phyloP scores from a whole-genome alignment of 2,113 vertebrate species.

The Orcinus orca region DNA sequence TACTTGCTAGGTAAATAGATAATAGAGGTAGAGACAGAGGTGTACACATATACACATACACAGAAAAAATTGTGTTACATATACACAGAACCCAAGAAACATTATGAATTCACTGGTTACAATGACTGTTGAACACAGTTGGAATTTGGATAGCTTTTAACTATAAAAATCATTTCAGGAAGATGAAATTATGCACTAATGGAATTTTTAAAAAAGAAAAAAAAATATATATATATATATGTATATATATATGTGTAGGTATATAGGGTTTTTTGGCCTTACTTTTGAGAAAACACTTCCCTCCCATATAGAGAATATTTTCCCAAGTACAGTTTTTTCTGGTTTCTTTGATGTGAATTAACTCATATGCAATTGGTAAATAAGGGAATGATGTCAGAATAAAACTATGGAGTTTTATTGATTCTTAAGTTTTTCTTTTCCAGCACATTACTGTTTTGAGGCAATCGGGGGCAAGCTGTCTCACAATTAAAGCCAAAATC shows the following conservation, averaged over 20 bases:
- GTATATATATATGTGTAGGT: neutral
- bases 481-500: slow-evolving; percentile 21
- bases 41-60: neutral
- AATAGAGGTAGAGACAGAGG: neutral
- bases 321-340: neutral
- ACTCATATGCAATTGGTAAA: neutral
- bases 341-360: neutral
- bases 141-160: neutral
- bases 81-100: neutral
- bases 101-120: neutral
- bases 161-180: neutral
- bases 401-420: neutral
- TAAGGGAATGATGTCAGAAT: neutral
- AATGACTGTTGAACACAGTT: neutral
- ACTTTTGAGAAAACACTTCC: neutral
- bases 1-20: neutral
- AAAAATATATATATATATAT: neutral
- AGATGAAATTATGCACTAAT: neutral
- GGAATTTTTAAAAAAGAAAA: neutral
- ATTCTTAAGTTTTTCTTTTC: neutral
- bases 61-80: neutral
- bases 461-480: neutral
- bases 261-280: neutral
- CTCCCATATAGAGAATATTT: neutral
- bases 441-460: neutral